phyloP scores from a whole-genome alignment of 2,888 invertebrate species.

The Tribolium freemani region DNA sequence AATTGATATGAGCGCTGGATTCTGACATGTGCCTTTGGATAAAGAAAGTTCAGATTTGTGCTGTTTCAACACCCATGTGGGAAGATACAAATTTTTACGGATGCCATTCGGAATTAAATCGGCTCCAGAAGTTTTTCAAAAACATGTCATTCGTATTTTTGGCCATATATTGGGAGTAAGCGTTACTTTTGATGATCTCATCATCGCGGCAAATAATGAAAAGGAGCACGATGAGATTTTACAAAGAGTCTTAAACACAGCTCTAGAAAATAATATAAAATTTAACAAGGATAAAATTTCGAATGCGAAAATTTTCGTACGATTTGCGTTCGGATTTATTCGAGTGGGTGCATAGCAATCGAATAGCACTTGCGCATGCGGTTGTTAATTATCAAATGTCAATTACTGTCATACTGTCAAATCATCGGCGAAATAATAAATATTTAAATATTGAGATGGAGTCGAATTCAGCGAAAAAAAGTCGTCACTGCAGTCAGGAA shows the following conservation, averaged over 20 bases:
- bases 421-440: too few species aligned
- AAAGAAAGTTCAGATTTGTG: slow-evolving; percentile 38
- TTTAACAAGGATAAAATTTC: slow-evolving; percentile 57
- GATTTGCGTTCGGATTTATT: too few species aligned
- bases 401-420: too few species aligned
- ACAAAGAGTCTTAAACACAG: slow-evolving; percentile 49
- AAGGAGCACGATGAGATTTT: slow-evolving; percentile 53
- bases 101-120: slow-evolving; percentile 16
- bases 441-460: too few species aligned
- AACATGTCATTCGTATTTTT: slow-evolving; percentile 58
- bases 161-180: slow-evolving; percentile 54
- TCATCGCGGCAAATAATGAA: slow-evolving; percentile 37
- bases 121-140: slow-evolving; percentile 52
- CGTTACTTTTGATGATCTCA: slow-evolving; percentile 58
- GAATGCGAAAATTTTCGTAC: too few species aligned
- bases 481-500: too few species aligned
- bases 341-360: too few species aligned
- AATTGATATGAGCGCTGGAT: background rate
- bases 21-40: slow-evolving; percentile 40
- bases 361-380: too few species aligned
- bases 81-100: slow-evolving; percentile 10
- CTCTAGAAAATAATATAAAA: slow-evolving; percentile 53
- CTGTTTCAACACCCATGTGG: slow-evolving; percentile 40
- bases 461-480: too few species aligned
- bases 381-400: too few species aligned